phyloP scores from a whole-genome alignment of 1,140 invertebrate species.

The Listronotus bonariensis region DNA sequence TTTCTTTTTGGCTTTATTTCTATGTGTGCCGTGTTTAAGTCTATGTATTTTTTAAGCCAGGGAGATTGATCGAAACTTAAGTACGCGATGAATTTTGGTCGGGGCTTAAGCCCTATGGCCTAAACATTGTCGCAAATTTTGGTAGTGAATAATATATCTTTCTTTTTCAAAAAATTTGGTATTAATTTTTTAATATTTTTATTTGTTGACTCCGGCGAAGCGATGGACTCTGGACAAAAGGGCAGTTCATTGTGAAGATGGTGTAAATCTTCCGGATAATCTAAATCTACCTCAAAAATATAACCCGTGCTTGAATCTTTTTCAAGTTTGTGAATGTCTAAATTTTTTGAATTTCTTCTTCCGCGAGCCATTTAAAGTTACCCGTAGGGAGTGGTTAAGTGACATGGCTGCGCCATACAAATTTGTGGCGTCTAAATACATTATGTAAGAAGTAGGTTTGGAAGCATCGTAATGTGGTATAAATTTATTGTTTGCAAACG shows the following conservation, averaged over 20 bases:
- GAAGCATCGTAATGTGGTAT: no score
- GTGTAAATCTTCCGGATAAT: constrained; percentile 50
- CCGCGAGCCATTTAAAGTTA: no score
- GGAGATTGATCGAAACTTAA: constrained; percentile 48
- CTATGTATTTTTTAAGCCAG: constrained; percentile 55
- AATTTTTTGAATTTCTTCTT: no score
- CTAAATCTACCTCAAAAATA: constrained; percentile 57
- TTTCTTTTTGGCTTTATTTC: constrained; percentile 47
- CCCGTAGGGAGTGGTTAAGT: no score
- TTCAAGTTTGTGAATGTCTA: no score
- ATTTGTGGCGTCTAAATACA: no score
- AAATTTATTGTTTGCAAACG: no score
- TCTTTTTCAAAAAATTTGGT: constrained; percentile 53
- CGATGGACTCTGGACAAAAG: constrained; percentile 49
- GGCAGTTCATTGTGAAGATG: constrained; percentile 53
- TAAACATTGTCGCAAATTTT: constrained; percentile 49
- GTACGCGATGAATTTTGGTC: constrained; percentile 47
- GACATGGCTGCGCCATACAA: no score
- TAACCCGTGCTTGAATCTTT: no score
- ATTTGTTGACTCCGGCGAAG: constrained; percentile 23
- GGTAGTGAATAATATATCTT: constrained; percentile 54
- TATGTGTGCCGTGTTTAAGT: constrained; percentile 51
- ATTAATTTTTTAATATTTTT: constrained; percentile 55
- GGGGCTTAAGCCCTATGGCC: constrained; percentile 49
- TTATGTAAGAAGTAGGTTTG: no score